These are phyloP conservation scores for Drosophila lacertosa DNA, from an alignment of 1,140 invertebrate genomes.

Conservation along the genomic window DNA sequence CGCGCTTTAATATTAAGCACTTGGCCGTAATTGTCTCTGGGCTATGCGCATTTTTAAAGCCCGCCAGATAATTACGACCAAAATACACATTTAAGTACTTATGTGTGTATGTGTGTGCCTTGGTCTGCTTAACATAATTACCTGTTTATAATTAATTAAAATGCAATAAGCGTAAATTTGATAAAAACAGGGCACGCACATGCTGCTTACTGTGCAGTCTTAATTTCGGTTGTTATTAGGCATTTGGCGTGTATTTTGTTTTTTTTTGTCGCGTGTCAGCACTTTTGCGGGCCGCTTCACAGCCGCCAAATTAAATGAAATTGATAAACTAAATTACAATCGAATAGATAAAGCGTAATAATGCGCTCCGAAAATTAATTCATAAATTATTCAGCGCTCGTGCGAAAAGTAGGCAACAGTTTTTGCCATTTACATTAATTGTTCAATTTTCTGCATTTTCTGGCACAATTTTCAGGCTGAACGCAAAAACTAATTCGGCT, in stretches of 20 bases:
- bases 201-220: constrained; percentile 63
- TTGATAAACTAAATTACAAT: constrained; percentile 77
- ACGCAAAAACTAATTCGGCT: constrained; percentile 42
- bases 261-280: constrained; percentile 38
- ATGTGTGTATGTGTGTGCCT: constrained; percentile 27
- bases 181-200: constrained; percentile 70
- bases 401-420: constrained; percentile 34
- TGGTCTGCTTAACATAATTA: constrained; percentile 79
- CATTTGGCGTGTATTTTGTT: not conserved
- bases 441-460: constrained; percentile 36
- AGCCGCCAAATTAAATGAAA: constrained; percentile 63
- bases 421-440: constrained; percentile 25
- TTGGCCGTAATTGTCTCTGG: constrained; percentile 8
- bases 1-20: constrained; percentile 15
- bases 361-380: constrained; percentile 46
- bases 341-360: constrained; percentile 66
- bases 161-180: constrained; percentile 83
- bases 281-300: constrained; percentile 22
- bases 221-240: not conserved
- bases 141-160: constrained; percentile 83
- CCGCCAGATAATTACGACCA: constrained; percentile 24
- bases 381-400: constrained; percentile 48
- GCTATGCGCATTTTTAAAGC: constrained; percentile 1
- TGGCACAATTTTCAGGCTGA: constrained; percentile 45
- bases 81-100: constrained; percentile 27